Percentiles rank a stretch among this genome's conserved stretches.
phyloP scores from a whole-genome alignment of 2,113 vertebrate genomes.

The Dicerorhinus sumatrensis region DNA sequence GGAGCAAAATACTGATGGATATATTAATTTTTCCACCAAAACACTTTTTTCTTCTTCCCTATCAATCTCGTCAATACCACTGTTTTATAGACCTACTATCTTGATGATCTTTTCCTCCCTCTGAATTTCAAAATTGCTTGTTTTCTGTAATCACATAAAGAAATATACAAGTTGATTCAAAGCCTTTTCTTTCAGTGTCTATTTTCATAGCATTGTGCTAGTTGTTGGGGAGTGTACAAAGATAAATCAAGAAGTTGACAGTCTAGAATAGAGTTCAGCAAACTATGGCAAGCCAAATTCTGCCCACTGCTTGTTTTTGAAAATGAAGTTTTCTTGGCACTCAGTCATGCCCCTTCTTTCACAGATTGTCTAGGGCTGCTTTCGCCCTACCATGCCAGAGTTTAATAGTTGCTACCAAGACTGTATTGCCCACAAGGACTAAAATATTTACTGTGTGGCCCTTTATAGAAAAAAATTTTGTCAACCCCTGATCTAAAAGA shows the following conservation, averaged over 20 bases:
- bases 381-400: neutral
- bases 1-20: neutral
- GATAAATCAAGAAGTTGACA: neutral
- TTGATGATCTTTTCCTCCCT: neutral
- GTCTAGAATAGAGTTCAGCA: neutral
- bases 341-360: neutral
- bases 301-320: neutral
- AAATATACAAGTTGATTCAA: neutral
- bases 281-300: neutral
- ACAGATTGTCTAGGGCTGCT: neutral
- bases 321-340: constrained; percentile 37
- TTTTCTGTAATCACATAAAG: neutral
- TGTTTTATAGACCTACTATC: neutral
- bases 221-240: neutral
- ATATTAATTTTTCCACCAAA: neutral
- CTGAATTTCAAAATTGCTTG: neutral
- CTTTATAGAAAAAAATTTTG: neutral
- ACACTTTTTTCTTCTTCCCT: neutral
- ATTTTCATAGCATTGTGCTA: neutral
- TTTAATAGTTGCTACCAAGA: neutral
- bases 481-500: neutral
- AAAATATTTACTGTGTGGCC: neutral
- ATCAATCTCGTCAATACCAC: neutral
- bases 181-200: neutral
- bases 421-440: neutral